Evolutionary conservation across 2,888 invertebrate genomes (phyloP).

Genomic region (Perizoma affinitatum): DNA sequence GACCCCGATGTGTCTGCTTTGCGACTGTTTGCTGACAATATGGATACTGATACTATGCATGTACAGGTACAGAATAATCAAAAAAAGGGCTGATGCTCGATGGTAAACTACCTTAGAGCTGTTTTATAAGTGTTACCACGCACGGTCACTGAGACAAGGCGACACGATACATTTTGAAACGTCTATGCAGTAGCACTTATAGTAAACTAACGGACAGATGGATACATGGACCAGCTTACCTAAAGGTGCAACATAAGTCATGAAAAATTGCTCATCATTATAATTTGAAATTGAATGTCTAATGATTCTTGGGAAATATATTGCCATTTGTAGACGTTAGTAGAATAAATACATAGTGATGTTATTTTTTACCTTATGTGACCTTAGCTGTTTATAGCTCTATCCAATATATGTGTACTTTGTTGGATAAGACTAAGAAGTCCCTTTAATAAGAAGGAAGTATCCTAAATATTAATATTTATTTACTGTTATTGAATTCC

Average conservation of each 20-base stretch:
- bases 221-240: constrained; percentile 22
- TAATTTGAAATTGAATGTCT: constrained; percentile 34
- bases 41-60: not conserved
- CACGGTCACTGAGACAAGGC: too few species aligned
- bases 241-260: constrained; percentile 36
- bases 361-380: constrained; percentile 6
- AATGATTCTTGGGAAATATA: constrained; percentile 32
- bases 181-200: not conserved
- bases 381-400: constrained; percentile 3
- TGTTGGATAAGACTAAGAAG: too few species aligned
- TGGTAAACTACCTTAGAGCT: too few species aligned
- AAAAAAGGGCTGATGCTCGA: too few species aligned
- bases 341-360: constrained; percentile 25
- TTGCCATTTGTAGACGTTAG: constrained; percentile 17
- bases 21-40: not conserved
- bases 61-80: too few species aligned
- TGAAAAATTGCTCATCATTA: constrained; percentile 34
- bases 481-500: constrained; percentile 26
- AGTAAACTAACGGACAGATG: constrained; percentile 24
- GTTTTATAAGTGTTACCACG: too few species aligned
- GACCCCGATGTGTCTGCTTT: not conserved
- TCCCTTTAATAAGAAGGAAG: too few species aligned
- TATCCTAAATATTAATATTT: constrained; percentile 6
- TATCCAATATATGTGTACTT: too few species aligned
- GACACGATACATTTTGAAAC: not conserved